Base-by-base conservation (phyloP, 2,113 vertebrate genomes). In the Macquaria ambigua region DNA sequence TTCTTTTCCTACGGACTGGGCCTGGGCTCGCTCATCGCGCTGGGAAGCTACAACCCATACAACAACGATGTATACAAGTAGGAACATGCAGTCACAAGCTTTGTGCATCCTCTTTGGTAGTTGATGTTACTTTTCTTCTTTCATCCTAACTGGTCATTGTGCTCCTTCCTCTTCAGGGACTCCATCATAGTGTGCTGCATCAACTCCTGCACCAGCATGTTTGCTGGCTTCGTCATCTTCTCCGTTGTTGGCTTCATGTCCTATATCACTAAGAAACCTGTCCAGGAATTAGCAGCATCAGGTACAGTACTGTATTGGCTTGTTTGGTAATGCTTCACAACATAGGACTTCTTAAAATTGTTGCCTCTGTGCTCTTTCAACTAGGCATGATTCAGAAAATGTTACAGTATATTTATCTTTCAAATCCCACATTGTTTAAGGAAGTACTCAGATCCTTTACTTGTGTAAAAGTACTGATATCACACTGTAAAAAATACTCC, bases 161-260 rank as follows among this genome's bases (percentile, higher is more conserved):
- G 15, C n/a, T 73, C 1, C 12, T 53, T 20, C 76, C 62, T 58
- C 87, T 85, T 23, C 85, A 98, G 97, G 93, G 97, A 98, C 91
- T 97, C 97, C 76, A 92, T 98, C 76, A 98, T 97, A 4, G 97
- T 98, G 25, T 98, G 97, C 72, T 96, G 95, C 80, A 96, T 98
- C 89, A 98, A 98, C 92, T 98, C 97, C 85, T 96, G 92, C 89
- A 98, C 97, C 46, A 98, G 97, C 83, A 89, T 98, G 92, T 98
- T 98, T 84, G 97, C 97, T 0, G 97, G 97, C 37, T 94, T 98
- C 8, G 97, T 98, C 88, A 98, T 98, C 93, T 98, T 98, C 92
- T 98, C 97, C 70, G 97, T 98, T 11, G 96, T 98, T 14, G 97
- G 97, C 67, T 98, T 98, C 92, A 98, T 98, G 97, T 96, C 97